Conservation (phyloP, 2,888 invertebrate genomes). For the Scotopteryx bipunctaria region DNA sequence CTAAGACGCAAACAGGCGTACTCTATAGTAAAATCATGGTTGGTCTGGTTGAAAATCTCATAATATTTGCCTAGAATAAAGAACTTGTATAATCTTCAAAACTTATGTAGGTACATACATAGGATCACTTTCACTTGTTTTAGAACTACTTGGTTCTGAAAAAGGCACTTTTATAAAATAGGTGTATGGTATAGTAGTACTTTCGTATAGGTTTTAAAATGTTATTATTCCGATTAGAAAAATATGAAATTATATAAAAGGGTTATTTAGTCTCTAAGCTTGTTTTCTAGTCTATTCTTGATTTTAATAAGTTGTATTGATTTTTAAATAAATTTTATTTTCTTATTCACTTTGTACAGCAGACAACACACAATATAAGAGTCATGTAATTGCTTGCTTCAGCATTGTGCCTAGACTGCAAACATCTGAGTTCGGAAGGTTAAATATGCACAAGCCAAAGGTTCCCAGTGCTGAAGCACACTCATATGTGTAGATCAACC, state of each 20-base stretch:
- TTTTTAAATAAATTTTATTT: conserved; percentile 15
- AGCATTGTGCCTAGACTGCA: background rate
- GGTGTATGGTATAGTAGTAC: background rate
- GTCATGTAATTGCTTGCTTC: background rate
- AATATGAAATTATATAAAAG: conserved; percentile 12
- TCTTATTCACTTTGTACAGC: conserved; percentile 9
- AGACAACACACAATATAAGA: background rate
- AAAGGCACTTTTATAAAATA: background rate
- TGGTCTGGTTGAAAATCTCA: no score
- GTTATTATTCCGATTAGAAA: conserved; percentile 7
- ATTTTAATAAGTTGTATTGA: no score
- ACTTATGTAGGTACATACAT: no score
- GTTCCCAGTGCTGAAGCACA: background rate
- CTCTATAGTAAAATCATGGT: no score
- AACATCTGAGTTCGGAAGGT: background rate
- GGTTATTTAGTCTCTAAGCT: conserved; percentile 60
- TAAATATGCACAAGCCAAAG: background rate
- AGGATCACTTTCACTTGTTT: no score
- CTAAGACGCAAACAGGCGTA: no score
- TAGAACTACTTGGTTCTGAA: no score
- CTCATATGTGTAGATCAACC: background rate
- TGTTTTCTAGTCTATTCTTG: conserved; percentile 58
- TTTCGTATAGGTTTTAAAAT: conserved; percentile 1
- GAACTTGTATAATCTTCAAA: no score
- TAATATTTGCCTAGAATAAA: no score